Percentiles rank a stretch among this genome's conserved stretches.
phyloP scores from a whole-genome alignment of 2,797 vertebrate species.

The Echeneis naucrates region DNA sequence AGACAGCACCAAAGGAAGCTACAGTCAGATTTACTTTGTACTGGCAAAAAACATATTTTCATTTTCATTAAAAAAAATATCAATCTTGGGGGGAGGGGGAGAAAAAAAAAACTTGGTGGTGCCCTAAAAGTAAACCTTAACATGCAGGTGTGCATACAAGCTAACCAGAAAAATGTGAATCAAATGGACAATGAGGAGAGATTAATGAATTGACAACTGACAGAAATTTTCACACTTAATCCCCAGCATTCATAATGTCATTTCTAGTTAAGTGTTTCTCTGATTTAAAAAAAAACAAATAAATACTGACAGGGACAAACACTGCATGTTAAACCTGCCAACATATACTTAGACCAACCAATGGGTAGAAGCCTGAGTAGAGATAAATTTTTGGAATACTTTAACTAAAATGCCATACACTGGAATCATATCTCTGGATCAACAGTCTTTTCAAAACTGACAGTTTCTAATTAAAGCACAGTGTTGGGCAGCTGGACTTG shows the following conservation, averaged over 20 bases:
- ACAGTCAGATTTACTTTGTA: slow-evolving; percentile 9
- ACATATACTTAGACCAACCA: not conserved
- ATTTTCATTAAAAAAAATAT: slow-evolving; percentile 2
- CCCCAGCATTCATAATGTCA: not conserved
- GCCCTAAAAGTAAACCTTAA: not conserved
- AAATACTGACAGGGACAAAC: not conserved
- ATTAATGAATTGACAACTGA: too few relatives aligned
- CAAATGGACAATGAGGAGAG: not conserved
- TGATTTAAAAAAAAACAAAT: not conserved
- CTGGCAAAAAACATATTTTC: slow-evolving; percentile 4
- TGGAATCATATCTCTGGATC: not conserved
- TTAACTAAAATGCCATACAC: not conserved
- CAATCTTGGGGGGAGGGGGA: too few relatives aligned
- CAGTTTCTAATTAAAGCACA: not conserved
- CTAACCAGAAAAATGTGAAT: not conserved
- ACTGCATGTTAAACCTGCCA: not conserved
- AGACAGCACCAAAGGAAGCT: slow-evolving; percentile 12
- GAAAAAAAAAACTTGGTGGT: not conserved
- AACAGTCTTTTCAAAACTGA: not conserved
- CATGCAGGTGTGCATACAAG: not conserved
- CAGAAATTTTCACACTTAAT: too few relatives aligned
- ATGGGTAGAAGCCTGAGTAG: not conserved
- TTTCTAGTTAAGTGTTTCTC: not conserved
- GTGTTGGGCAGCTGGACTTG: not conserved
- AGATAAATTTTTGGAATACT: not conserved